Evolutionary conservation across 2,797 vertebrate genomes (phyloP).

Genomic region (Yasuhikotakia modesta): DNA sequence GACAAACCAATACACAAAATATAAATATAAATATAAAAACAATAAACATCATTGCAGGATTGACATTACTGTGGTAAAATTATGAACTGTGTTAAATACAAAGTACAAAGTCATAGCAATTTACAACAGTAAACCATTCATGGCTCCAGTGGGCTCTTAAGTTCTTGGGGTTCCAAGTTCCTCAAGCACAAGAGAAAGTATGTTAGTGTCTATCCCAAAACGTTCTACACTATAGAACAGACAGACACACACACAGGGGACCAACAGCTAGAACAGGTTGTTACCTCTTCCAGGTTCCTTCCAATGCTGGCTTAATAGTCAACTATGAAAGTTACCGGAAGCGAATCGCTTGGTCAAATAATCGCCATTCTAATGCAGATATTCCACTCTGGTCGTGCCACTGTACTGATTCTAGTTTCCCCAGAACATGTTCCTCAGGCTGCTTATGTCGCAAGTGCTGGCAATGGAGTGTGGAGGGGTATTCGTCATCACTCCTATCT

Average conservation of each 20-base stretch:
- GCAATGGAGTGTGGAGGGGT: not conserved
- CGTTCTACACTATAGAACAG: not conserved
- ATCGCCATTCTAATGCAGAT: not conserved
- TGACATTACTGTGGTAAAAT: too few species aligned
- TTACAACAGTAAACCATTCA: too few species aligned
- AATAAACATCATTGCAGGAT: too few species aligned
- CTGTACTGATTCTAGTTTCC: not conserved
- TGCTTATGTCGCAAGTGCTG: not conserved
- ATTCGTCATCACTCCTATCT: not conserved
- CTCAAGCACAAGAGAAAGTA: too few species aligned
- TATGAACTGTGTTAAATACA: too few species aligned
- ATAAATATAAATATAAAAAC: too few species aligned
- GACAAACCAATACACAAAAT: too few species aligned
- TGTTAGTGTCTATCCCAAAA: not conserved
- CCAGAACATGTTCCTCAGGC: not conserved
- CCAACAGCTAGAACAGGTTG: not conserved
- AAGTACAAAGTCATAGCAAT: too few species aligned
- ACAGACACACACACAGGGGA: not conserved
- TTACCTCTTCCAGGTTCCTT: not conserved
- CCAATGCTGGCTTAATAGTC: not conserved
- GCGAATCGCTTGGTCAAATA: not conserved
- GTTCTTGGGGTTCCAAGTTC: too few species aligned
- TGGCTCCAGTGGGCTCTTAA: too few species aligned
- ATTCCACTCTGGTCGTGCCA: not conserved
- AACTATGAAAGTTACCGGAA: not conserved